Evolutionary conservation across 2,113 vertebrate species (phyloP).

Genomic region (Myotis brandtii): DNA sequence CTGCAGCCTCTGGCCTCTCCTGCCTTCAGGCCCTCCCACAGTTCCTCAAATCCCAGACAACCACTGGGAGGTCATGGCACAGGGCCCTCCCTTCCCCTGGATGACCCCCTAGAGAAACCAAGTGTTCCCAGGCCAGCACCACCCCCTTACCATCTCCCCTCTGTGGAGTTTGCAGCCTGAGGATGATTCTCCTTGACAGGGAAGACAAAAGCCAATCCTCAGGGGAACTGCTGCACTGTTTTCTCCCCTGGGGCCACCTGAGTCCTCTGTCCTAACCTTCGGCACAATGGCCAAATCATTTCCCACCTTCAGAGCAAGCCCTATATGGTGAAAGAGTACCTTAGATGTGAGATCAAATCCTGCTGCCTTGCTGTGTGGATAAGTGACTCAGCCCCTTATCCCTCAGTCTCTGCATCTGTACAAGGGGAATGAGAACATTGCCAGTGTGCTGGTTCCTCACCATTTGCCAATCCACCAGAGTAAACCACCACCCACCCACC

Average conservation of each 20-base stretch:
- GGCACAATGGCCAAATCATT: neutral
- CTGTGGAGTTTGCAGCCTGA: neutral
- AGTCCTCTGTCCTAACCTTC: neutral
- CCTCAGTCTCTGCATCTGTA: neutral
- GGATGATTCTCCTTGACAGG: neutral
- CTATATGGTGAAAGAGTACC: neutral
- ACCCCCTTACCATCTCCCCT: neutral
- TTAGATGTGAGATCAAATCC: neutral
- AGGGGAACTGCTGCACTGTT: neutral
- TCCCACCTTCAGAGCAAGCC: neutral
- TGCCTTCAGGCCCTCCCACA: neutral
- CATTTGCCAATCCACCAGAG: neutral
- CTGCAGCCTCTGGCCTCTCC: neutral
- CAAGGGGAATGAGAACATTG: too few species aligned
- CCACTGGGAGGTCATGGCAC: neutral
- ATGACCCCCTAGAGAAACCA: neutral
- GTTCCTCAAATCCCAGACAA: neutral
- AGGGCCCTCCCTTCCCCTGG: neutral
- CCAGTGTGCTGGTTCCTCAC: neutral
- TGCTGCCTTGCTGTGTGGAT: neutral
- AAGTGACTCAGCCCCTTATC: neutral
- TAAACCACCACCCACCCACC: too few species aligned
- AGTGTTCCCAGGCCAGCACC: neutral
- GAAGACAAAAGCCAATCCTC: neutral
- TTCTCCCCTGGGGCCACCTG: neutral